Evolutionary conservation across 1,140 invertebrate genomes (phyloP), one percentile per base, ranked within the genome.

Genomic region (Drosophila pseudoobscura): DNA sequence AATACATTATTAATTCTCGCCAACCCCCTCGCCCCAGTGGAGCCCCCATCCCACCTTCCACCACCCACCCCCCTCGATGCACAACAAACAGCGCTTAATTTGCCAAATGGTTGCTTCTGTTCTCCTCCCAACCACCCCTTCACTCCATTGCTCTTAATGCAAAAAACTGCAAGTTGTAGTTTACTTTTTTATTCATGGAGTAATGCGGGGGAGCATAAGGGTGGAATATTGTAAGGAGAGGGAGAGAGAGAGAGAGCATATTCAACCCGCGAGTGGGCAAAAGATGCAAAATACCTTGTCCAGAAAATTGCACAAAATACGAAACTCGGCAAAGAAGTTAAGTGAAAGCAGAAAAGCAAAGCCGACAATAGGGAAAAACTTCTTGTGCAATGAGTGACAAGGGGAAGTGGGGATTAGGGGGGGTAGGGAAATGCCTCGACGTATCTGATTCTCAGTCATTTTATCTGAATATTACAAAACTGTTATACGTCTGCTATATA

Each of bases 71-170:
- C 44, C 22, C 50, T 44, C 24, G 46, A 75, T 79, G 82, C 78
- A 87, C 80, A 85, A 85, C 80, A 87, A 85, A 78, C 83, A 85
- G 64, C 68, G 78, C 80, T 85, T 87, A 85, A 85, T 85, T 85
- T 85, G 78, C 80, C 73, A 85, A 85, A 85, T 85, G 80, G 82
- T 46, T 77, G 75, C 65, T 53, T 69, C 65, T 69, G 35, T 51
- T 69, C 43, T 66, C 31, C 24, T 24, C 50, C 62, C 57, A 15
- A 24, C 52, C 17, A 5, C 53, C n/a, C 45, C 60, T 9, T 2
- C 51, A 26, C 60, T 47, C 46, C 51, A 45, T 13, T 55, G 46
- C 22, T 43, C 56, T 75, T 56, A 57, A 59, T 64, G 43, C 45
- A 55, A 57, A 61, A 64, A 75, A 59, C 56, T 75, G 73, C 61